Evolutionary conservation across 2,113 vertebrate species (phyloP), one percentile per base, ranked within the genome.

Genomic region (Ardeotis arabs): DNA sequence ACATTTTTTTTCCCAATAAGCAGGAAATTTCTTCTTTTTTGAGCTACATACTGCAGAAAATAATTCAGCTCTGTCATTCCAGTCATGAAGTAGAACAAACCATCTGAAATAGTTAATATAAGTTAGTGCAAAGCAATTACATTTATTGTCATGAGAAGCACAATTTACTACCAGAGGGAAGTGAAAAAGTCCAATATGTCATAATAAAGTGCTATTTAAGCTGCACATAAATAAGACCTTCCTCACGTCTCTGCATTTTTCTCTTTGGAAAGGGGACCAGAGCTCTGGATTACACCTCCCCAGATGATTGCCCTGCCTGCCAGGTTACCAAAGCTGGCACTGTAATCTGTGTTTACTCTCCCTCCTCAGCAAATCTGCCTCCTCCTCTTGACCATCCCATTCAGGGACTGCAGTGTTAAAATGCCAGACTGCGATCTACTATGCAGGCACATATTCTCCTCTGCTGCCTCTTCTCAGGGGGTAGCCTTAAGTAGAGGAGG

Each of bases 121-220:
- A 80, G 84, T 92, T 80, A 77, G 56, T 62, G 39, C 47, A 89
- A 92, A 93, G 73, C 68, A 96, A 95, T 95, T 96, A 92, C 63
- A 73, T 84, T 33, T 76, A 79, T 82, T 92, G 72, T 64, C 60
- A 79, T 5, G 37, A 89, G 41, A 80, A 80, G 58, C 55, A 86
- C 17, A 86, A 92, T 95, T 96, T 95, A 91, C 45, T 77, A 72
- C 72, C 18, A 45, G 1, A 6, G 72, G 62, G 53, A 89, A 82
- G 72, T 93, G 45, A 85, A 90, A 55, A 90, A 76, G 79, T 76
- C 67, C 52, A 75, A 39, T 87, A 93, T 74, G 79, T 93, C 87
- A 66, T 12, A 90, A 19, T 63, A 90, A 91, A 94, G 93, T 72
- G 49, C 49, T 88, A 68, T 86, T 97, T 77, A 95, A 87, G 19